These are phyloP conservation scores for Gambusia yucatana DNA, from an alignment of 2,797 vertebrate species.

Conservation along the genomic window DNA sequence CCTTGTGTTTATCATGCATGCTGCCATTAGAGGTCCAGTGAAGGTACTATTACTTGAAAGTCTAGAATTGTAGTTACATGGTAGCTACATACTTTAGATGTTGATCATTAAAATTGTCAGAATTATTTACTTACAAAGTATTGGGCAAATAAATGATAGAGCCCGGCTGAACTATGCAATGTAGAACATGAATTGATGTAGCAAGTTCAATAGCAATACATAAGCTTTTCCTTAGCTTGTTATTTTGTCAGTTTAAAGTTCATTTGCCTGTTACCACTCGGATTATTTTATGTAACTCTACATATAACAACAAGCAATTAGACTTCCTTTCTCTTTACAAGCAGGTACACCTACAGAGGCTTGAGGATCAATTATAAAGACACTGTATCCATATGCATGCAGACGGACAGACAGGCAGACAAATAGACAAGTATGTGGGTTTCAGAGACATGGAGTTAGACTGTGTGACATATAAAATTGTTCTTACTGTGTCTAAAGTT, in stretches of 20 bases:
- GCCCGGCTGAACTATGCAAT: background rate
- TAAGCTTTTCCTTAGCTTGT: slow-evolving; percentile 11
- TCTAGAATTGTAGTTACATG: background rate
- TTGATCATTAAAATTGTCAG: background rate
- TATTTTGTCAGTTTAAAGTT: slow-evolving; percentile 26
- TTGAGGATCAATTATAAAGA: slow-evolving; percentile 43
- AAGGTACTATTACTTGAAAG: background rate
- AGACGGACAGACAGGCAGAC: background rate
- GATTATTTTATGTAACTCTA: slow-evolving; percentile 30
- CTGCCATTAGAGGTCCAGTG: background rate
- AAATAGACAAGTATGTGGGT: background rate
- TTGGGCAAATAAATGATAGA: background rate
- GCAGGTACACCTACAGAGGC: slow-evolving; percentile 34
- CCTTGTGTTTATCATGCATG: slow-evolving; percentile 1
- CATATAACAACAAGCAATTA: slow-evolving; percentile 49
- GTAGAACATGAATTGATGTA: background rate
- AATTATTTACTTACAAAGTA: background rate
- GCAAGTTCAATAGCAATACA: background rate
- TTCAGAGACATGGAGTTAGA: no score
- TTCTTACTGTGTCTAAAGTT: background rate
- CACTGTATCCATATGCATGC: slow-evolving; percentile 10
- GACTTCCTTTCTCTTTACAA: slow-evolving; percentile 7
- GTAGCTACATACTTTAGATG: background rate
- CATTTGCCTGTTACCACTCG: background rate
- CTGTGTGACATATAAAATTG: slow-evolving; percentile 43